These are phyloP conservation scores for Apantesis nais DNA, from an alignment of 2,888 invertebrate genomes.

Conservation along the genomic window DNA sequence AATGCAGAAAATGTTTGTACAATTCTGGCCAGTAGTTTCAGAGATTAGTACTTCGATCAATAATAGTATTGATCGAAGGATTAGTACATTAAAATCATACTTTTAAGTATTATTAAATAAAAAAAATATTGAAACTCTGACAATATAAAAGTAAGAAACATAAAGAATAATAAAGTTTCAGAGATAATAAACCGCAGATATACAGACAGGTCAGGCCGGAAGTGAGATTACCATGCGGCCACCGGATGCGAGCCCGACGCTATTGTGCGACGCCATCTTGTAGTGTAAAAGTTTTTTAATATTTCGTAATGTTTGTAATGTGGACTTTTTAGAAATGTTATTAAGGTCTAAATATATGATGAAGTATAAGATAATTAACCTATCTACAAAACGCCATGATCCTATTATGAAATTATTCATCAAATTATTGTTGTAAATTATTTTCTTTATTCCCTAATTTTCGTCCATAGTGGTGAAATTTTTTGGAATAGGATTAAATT, in stretches of 20 bases:
- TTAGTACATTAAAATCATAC: not conserved
- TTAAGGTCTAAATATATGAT: not conserved
- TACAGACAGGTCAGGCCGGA: conserved; percentile 57
- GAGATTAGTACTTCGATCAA: no score
- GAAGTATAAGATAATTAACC: not conserved
- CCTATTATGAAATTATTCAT: no score
- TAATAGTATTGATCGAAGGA: no score
- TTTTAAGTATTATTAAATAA: not conserved
- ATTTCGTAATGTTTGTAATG: conserved; percentile 31
- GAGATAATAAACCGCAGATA: conserved; percentile 45
- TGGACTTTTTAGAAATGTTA: not conserved
- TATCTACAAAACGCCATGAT: no score
- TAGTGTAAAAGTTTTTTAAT: conserved; percentile 39
- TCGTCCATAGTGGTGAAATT: no score
- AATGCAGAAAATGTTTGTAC: not conserved
- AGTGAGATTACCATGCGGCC: conserved; percentile 67
- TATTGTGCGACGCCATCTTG: conserved; percentile 75
- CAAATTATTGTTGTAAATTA: no score
- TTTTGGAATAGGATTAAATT: no score
- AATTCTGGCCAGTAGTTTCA: no score
- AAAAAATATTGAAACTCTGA: conserved; percentile 4
- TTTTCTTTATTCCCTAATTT: no score
- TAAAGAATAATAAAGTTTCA: conserved; percentile 41
- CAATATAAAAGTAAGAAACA: conserved; percentile 23
- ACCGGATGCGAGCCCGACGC: conserved; percentile 77